Conservation (phyloP, 2,888 invertebrate genomes). For the Catocala sponsa region DNA sequence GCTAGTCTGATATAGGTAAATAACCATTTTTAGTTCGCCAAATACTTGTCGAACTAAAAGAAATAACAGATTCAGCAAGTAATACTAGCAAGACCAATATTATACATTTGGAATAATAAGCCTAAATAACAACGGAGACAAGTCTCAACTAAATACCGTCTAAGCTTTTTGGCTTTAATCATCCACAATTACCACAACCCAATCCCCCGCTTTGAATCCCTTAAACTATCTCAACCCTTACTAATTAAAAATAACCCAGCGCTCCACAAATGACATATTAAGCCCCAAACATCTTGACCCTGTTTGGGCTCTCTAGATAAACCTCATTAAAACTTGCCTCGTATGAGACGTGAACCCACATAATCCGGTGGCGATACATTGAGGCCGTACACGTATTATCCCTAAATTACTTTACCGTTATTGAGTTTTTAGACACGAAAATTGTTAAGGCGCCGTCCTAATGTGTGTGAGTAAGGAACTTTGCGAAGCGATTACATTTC, state of each 20-base stretch:
- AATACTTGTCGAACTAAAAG: too few relatives aligned
- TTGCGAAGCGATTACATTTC: too few relatives aligned
- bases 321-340: conserved; percentile 53
- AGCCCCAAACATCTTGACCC: conserved; percentile 39
- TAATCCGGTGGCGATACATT: conserved; percentile 46
- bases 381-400: conserved; percentile 28
- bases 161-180: neutral
- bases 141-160: too few relatives aligned
- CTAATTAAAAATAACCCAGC: conserved; percentile 22
- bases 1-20: too few relatives aligned
- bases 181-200: neutral
- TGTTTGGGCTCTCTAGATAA: conserved; percentile 23
- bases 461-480: neutral
- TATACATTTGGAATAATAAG: too few relatives aligned
- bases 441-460: neutral
- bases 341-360: conserved; percentile 31
- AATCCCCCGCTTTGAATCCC: neutral
- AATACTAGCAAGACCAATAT: too few relatives aligned
- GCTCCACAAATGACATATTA: conserved; percentile 18
- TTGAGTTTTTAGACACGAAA: conserved; percentile 29
- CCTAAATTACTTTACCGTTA: conserved; percentile 37
- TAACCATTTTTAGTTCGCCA: too few relatives aligned
- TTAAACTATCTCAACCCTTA: conserved; percentile 2
- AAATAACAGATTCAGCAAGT: too few relatives aligned
- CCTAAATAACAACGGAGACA: too few relatives aligned